phyloP scores from a whole-genome alignment of 2,113 vertebrate species.

The Spermophilus dauricus region DNA sequence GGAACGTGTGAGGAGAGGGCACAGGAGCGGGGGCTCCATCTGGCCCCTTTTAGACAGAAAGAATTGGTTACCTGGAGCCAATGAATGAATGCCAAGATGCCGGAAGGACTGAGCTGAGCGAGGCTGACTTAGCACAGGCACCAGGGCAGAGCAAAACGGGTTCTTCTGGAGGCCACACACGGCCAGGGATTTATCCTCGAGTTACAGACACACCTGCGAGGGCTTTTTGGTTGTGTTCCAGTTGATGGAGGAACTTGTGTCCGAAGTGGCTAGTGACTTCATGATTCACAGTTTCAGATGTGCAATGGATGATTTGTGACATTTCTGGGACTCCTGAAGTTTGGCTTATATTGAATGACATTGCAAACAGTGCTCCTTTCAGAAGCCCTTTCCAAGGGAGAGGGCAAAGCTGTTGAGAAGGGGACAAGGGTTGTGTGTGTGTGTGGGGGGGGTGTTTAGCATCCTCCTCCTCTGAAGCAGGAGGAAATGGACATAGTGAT shows the following conservation, averaged over 20 bases:
- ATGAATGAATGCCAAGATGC: constrained; percentile 84
- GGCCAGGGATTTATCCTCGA: background rate
- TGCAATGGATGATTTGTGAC: background rate
- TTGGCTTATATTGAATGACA: background rate
- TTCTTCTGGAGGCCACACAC: background rate
- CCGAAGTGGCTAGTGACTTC: background rate
- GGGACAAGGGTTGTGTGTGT: background rate
- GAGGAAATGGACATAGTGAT: background rate
- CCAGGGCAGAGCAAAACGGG: constrained; percentile 59
- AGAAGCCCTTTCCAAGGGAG: background rate
- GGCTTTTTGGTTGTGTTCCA: background rate
- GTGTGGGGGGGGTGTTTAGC: background rate
- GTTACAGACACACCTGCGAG: background rate
- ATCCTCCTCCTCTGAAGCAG: background rate
- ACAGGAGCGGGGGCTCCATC: constrained; percentile 79
- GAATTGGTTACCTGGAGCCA: constrained; percentile 78
- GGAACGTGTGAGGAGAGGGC: constrained; percentile 80
- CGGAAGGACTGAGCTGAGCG: constrained; percentile 77
- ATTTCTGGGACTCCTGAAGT: background rate
- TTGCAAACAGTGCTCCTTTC: background rate
- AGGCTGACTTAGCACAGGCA: constrained; percentile 60
- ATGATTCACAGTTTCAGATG: background rate
- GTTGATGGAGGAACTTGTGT: background rate
- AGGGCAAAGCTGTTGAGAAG: background rate
- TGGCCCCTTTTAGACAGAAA: constrained; percentile 81